phyloP scores from a whole-genome alignment of 1,140 invertebrate genomes.

The Trichomalopsis sarcophagae region DNA sequence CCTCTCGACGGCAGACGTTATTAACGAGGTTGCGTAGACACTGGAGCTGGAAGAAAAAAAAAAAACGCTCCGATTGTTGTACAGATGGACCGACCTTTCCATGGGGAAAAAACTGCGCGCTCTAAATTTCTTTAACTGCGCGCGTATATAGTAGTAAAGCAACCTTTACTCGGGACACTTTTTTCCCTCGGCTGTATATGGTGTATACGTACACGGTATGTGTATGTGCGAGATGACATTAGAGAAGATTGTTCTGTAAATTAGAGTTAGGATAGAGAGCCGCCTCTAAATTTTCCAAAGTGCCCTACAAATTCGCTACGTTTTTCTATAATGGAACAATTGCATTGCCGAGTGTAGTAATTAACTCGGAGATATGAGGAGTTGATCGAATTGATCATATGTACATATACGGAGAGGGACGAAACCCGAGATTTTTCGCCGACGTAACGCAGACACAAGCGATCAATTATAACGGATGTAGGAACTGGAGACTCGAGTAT shows the following conservation, averaged over 20 bases:
- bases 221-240: too few species aligned
- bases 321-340: not conserved
- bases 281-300: too few species aligned
- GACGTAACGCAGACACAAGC: not conserved
- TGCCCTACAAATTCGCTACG: too few species aligned
- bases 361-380: not conserved
- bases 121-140: slow-evolving; percentile 4
- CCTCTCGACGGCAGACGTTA: slow-evolving; percentile 3
- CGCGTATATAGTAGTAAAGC: not conserved
- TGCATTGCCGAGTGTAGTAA: not conserved
- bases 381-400: too few species aligned
- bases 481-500: not conserved
- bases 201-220: not conserved
- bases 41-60: not conserved
- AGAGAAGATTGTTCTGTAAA: too few species aligned
- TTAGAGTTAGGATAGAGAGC: too few species aligned
- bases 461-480: not conserved
- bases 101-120: not conserved
- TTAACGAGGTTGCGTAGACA: slow-evolving; percentile 1
- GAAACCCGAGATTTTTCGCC: not conserved
- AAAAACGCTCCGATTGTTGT: not conserved
- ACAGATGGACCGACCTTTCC: slow-evolving; percentile 16
- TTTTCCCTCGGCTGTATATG: not conserved
- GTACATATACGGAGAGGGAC: too few species aligned
- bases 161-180: too few species aligned